Base-by-base conservation (phyloP, 2,888 invertebrate species). In the Stratiomys singularior region DNA sequence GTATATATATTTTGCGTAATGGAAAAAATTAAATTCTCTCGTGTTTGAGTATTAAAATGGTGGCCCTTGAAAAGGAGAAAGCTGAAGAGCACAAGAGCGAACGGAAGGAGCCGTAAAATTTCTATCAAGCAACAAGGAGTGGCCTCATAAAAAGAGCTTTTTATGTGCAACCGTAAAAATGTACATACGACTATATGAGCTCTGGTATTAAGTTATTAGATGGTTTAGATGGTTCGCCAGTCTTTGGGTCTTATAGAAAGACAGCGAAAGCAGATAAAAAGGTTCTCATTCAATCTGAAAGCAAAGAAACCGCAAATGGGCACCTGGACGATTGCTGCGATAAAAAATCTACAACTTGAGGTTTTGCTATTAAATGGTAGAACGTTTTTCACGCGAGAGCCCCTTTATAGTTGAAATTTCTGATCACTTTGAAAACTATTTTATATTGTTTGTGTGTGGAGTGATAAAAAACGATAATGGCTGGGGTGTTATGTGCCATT, bases 71-170 rank as follows among this genome's bases (percentile, higher is more conserved):
- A 69, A 69, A 47, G 21, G 13, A 25, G 15, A 5, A 4, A 15
- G 15, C 7, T 15, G 52, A 18, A 52, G 37, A 52, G 52, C 52
- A 13, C 4, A 4, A 52, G 18, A 52, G 52, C 4, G 25, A 60
- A 60, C 23, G 23, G 23, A 46, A 69, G 21, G 47, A 69, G 47
- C 69, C 47, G 47, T 69, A 69, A 69, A 69, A 69, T 69, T 69
- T 69, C 69, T 69, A 69, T 69, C 69, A 69, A 25, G 69, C 69
- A 69, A 15, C 69, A 69, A 46, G 69, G 47, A 69, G 69, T 69
- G 69, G 47, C 46, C 25, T 47, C 69, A 69, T 69, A 47, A 69
- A 69, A 69, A 69, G 37, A 30, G 46, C 47, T 69, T 69, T 69
- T 69, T 69, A 69, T 69, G 47, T 69, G 21, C 23, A 25, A 9